Conservation (phyloP, 2,888 invertebrate species). For the Abrostola triplasia region DNA sequence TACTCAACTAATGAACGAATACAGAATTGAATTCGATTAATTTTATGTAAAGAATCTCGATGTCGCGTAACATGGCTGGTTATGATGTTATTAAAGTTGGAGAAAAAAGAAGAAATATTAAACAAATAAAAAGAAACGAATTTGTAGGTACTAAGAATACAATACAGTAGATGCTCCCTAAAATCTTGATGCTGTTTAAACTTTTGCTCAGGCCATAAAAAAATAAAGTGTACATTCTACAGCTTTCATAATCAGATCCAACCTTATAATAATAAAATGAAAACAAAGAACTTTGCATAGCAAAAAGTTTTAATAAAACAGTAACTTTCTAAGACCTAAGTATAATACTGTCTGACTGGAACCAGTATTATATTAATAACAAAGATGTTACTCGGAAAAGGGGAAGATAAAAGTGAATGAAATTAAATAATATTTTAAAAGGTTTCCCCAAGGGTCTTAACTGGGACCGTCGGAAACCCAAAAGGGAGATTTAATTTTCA, state of each 20-base stretch:
- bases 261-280: conserved; percentile 13
- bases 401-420: not conserved
- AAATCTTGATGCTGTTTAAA: conserved; percentile 4
- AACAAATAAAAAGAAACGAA: no score
- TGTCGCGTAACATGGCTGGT: conserved; percentile 12
- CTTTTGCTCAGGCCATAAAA: conserved; percentile 14
- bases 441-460: not conserved
- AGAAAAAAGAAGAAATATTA: no score
- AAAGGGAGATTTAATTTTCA: not conserved
- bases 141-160: no score
- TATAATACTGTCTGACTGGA: not conserved
- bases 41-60: conserved; percentile 13
- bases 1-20: conserved; percentile 8
- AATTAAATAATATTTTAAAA: not conserved
- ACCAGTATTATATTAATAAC: conserved; percentile 4
- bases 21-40: conserved; percentile 5
- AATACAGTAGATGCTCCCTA: not conserved
- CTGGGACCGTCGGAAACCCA: not conserved
- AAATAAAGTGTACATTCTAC: conserved; percentile 14
- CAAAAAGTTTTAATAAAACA: conserved; percentile 19
- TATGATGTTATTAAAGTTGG: not conserved
- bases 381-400: not conserved
- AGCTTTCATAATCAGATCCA: conserved; percentile 26
- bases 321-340: conserved; percentile 7
- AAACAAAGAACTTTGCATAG: conserved; percentile 12